Evolutionary conservation across 2,888 invertebrate genomes (phyloP), one percentile per base, ranked within the genome.

Genomic region (Resseliella maxima): DNA sequence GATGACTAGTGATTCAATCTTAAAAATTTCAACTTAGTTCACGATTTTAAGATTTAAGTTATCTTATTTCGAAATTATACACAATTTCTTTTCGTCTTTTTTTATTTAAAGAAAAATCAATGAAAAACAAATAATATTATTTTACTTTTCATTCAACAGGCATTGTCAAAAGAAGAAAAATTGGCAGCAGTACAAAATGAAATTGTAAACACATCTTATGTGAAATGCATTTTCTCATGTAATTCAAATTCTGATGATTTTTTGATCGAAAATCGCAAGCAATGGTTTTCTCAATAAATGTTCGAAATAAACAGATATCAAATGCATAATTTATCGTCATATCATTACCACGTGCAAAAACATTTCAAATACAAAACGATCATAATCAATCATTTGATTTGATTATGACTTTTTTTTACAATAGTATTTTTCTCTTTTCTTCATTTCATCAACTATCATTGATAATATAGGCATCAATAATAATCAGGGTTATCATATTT

Each of bases 341-440:
- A 50, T 50, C 18, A 50, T 50, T 50, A 8, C 41, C 41, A 41
- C 41, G 41, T 41, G 41, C 6, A 41, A 8, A 41, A 41, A 50
- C 2, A 50, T 12, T 50, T 50, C 50, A 50, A 50, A 50, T 50
- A 18, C 15, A 2, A 50, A 50, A 10, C 50, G 5, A 8, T 41
- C n/a, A n/a, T 41, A 12, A 41, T 41, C 50, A n/a, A 50, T 50
- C 59, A 59, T 59, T 59, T 24, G 5, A 59, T 59, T 59, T 59
- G 59, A 59, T 59, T 59, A 59, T 59, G 59, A 59, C 24, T 59
- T 50, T 50, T 50, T 21, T n/a, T n/a, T n/a, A n/a, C n/a, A n/a
- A n/a, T n/a, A n/a, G 18, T 3, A 50, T 50, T 50, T 21, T 50
- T 10, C 15, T 50, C 2, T 50, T 50, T 21, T 3, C 21, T 18